These are phyloP conservation scores for Haliclystus octoradiatus DNA, from an alignment of 30 jellyfish, hydroid and myxozoan species.

Conservation along the genomic window DNA sequence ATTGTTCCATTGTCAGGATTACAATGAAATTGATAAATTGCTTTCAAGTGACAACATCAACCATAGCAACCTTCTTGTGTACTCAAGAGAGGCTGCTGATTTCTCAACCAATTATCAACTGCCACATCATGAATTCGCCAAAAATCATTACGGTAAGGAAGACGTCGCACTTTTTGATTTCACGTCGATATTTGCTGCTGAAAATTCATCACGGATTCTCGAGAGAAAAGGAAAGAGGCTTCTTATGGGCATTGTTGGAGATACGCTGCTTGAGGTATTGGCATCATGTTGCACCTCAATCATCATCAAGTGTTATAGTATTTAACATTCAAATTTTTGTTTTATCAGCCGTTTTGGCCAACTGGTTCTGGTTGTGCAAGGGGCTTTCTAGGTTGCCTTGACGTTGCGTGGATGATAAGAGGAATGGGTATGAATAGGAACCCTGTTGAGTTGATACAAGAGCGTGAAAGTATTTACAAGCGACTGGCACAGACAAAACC, in stretches of 20 bases:
- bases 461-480: constrained; percentile 61
- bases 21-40: constrained; percentile 50
- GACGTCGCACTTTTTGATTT: constrained; percentile 96
- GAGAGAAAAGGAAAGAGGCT: constrained; percentile 78
- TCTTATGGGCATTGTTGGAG: constrained; percentile 81
- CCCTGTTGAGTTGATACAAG: constrained; percentile 76
- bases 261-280: constrained; percentile 78
- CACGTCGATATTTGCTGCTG: constrained; percentile 90
- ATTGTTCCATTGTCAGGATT: constrained; percentile 40
- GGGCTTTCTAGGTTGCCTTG: constrained; percentile 84
- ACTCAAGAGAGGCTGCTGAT: constrained; percentile 89
- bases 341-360: constrained; percentile 93
- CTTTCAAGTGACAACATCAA: constrained; percentile 53
- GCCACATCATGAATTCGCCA: constrained; percentile 93
- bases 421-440: constrained; percentile 69
- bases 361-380: constrained; percentile 99
- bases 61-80: constrained; percentile 41
- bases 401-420: constrained; percentile 91
- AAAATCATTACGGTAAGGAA: constrained; percentile 79
- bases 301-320: neutral
- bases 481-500: constrained; percentile 86
- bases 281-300: neutral
- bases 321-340: neutral
- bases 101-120: constrained; percentile 81
- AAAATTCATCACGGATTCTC: constrained; percentile 73